Evolutionary conservation across 2,888 invertebrate species (phyloP).

Genomic region (Sinodicranocentrus sp.): DNA sequence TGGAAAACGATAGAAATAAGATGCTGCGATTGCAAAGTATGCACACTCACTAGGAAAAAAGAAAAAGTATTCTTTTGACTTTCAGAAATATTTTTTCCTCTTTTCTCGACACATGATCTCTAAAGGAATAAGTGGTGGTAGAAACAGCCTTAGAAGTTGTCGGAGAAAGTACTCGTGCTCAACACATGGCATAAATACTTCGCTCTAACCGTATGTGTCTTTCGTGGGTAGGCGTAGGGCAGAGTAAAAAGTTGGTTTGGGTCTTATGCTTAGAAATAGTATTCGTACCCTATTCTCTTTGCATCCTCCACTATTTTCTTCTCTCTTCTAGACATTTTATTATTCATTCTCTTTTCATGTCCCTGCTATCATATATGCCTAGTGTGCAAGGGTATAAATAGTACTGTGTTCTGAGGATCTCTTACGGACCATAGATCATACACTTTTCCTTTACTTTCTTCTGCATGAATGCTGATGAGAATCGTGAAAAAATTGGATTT

Average conservation of each 20-base stretch:
- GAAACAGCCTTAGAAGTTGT: conserved; percentile 49
- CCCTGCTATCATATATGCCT: too few species aligned
- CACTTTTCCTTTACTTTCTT: conserved; percentile 47
- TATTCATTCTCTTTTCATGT: too few species aligned
- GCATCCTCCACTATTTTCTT: too few species aligned
- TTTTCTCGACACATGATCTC: conserved; percentile 41
- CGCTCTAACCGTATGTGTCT: too few species aligned
- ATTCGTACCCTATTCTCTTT: too few species aligned
- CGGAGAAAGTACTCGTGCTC: conserved; percentile 58
- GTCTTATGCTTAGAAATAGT: too few species aligned
- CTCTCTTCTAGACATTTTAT: too few species aligned
- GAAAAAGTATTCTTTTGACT: conserved; percentile 41
- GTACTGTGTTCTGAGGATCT: conserved; percentile 10
- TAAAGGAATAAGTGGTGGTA: conserved; percentile 42
- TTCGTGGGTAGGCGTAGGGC: too few species aligned
- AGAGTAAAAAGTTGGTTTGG: too few species aligned
- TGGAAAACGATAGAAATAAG: background rate
- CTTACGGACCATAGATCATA: conserved; percentile 62
- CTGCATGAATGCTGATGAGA: conserved; percentile 55
- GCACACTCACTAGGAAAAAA: conserved; percentile 3
- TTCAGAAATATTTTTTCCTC: conserved; percentile 38
- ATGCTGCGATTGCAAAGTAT: conserved; percentile 20
- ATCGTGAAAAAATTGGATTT: conserved; percentile 17
- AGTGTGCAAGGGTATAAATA: too few species aligned
- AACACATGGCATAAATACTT: conserved; percentile 58